A percentile compares a stretch with the other conserved stretches of the same genome.
These are phyloP conservation scores for Speoplatyrhinus poulsoni DNA, from an alignment of 2,113 vertebrate genomes.

Conservation along the genomic window DNA sequence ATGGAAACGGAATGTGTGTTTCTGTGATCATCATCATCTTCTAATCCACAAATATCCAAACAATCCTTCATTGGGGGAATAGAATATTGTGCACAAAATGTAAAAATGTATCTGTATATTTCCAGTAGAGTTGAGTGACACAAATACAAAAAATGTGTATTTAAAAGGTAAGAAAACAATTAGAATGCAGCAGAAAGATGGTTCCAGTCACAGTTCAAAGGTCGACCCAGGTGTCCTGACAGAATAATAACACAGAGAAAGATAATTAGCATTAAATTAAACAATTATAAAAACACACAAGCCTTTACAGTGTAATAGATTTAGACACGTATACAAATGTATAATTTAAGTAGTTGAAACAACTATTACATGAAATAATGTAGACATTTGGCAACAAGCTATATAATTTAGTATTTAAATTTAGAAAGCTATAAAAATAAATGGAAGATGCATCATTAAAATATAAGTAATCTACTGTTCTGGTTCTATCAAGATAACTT, in stretches of 20 bases:
- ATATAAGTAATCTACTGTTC: not conserved
- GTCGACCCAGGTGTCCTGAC: constrained; percentile 57
- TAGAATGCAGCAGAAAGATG: constrained; percentile 3
- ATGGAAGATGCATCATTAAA: not conserved
- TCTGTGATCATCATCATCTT: constrained; percentile 75
- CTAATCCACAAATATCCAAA: constrained; percentile 23
- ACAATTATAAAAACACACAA: not conserved
- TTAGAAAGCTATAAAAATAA: not conserved
- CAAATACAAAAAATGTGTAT: not conserved
- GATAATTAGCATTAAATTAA: constrained; percentile 18
- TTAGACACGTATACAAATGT: not conserved
- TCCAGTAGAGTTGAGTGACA: not conserved
- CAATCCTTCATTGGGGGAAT: not conserved
- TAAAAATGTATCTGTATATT: too few species aligned
- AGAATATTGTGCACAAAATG: too few species aligned
- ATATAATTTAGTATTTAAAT: too few species aligned
- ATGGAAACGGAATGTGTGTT: too few species aligned
- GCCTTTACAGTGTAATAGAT: not conserved
- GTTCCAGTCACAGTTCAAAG: constrained; percentile 28
- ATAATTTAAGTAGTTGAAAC: not conserved
- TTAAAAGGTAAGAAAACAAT: not conserved
- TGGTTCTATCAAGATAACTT: not conserved
- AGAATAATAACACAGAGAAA: constrained; percentile 25
- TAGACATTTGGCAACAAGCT: too few species aligned
- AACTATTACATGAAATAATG: too few species aligned